phyloP scores from a whole-genome alignment of 2,113 vertebrate genomes.

The Cricetomys ansorgei region DNA sequence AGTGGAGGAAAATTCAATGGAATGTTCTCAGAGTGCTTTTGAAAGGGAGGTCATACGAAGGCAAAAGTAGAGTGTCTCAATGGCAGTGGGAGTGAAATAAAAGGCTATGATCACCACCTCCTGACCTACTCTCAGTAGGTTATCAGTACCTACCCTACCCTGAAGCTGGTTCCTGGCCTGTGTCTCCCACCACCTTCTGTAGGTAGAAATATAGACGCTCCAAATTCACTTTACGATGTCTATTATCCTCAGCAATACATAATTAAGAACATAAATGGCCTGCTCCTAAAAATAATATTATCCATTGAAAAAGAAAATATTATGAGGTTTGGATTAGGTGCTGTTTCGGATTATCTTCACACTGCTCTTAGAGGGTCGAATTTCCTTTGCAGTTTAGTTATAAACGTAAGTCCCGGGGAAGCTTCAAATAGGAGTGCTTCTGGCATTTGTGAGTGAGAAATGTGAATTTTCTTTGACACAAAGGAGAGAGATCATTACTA shows the following conservation, averaged over 20 bases:
- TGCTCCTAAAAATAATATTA: constrained; percentile 69
- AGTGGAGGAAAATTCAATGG: constrained; percentile 35
- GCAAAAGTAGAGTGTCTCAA: constrained; percentile 33
- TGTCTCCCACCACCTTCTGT: constrained; percentile 51
- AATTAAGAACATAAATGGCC: constrained; percentile 69
- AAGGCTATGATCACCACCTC: constrained; percentile 32
- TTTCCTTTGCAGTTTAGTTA: constrained; percentile 73
- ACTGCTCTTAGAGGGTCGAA: constrained; percentile 57
- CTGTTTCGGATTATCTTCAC: constrained; percentile 69
- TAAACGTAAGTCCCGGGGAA: constrained; percentile 70
- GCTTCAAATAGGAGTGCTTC: constrained; percentile 66
- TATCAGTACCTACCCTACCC: constrained; percentile 31
- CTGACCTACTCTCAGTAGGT: constrained; percentile 56
- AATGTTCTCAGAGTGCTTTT: constrained; percentile 44
- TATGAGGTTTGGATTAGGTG: constrained; percentile 67
- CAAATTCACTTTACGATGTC: constrained; percentile 56
- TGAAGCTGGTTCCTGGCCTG: constrained; percentile 51
- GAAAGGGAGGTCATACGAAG: constrained; percentile 18
- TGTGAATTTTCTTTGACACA: constrained; percentile 69
- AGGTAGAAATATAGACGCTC: background rate
- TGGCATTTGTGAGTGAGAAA: constrained; percentile 64
- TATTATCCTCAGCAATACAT: constrained; percentile 55
- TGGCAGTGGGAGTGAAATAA: constrained; percentile 50
- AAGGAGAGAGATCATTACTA: constrained; percentile 14
- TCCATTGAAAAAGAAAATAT: constrained; percentile 64